Evolutionary conservation across 2,888 invertebrate genomes (phyloP).

Genomic region (Dorcus parallelipipedus): DNA sequence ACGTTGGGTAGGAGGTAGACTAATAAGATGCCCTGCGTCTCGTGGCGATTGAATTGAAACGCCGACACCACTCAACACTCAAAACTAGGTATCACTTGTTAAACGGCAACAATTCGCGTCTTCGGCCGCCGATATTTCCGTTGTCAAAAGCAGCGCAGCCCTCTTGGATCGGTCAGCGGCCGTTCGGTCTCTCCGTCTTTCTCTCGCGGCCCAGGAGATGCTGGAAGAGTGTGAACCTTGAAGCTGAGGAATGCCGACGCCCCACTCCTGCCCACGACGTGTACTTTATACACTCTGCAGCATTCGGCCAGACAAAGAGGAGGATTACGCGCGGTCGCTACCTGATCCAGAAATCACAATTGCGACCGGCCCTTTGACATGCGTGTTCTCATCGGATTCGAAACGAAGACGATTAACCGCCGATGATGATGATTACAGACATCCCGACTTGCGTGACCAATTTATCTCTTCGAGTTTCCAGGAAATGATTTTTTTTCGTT

Average conservation of each 20-base stretch:
- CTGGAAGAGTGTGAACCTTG: conserved; percentile 34
- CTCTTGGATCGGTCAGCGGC: conserved; percentile 20
- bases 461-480: too few species aligned
- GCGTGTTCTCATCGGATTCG: too few species aligned
- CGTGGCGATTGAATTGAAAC: neutral
- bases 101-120: too few species aligned
- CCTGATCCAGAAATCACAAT: neutral
- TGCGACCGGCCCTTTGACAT: too few species aligned
- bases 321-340: neutral
- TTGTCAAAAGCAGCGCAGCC: conserved; percentile 5
- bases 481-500: too few species aligned
- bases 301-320: neutral
- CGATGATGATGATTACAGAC: too few species aligned
- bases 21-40: neutral
- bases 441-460: too few species aligned
- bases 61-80: too few species aligned
- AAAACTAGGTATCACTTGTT: too few species aligned
- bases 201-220: conserved; percentile 16
- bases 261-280: conserved; percentile 24
- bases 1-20: neutral
- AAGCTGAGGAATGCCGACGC: conserved; percentile 34
- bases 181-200: conserved; percentile 16
- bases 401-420: too few species aligned
- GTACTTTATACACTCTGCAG: neutral
- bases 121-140: neutral